Percentiles rank a stretch among this genome's conserved stretches.
These are phyloP conservation scores for Melanotaenia parkinsoni DNA, from an alignment of 2,797 vertebrate species.

Conservation along the genomic window DNA sequence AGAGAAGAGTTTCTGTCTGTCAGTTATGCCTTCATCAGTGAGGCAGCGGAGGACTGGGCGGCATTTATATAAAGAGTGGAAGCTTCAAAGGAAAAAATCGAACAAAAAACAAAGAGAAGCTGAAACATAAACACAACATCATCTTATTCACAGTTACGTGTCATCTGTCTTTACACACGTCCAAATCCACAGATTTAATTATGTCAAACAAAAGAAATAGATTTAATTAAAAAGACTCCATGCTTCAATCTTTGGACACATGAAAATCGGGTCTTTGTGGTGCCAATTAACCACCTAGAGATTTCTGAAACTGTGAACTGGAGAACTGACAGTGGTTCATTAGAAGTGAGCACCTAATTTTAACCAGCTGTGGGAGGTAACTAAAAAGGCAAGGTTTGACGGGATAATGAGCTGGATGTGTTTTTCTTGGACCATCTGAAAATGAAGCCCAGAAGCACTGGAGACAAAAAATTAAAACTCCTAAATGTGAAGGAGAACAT, in stretches of 20 bases:
- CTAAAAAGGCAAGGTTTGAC: slow-evolving; percentile 29
- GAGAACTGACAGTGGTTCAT: slow-evolving; percentile 34
- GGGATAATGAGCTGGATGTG: slow-evolving; percentile 45
- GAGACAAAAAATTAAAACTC: neutral
- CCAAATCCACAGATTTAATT: slow-evolving; percentile 21
- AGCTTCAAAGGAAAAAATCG: slow-evolving; percentile 46
- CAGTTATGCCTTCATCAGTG: slow-evolving; percentile 49
- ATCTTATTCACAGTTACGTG: slow-evolving; percentile 26
- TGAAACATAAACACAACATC: slow-evolving; percentile 6
- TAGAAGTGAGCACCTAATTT: slow-evolving; percentile 33
- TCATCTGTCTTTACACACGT: slow-evolving; percentile 14
- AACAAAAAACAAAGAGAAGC: slow-evolving; percentile 30
- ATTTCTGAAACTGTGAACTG: slow-evolving; percentile 4
- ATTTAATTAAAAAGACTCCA: neutral
- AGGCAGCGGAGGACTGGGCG: neutral
- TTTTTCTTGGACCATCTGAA: slow-evolving; percentile 9
- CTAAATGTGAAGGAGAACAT: neutral
- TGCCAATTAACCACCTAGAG: slow-evolving; percentile 47
- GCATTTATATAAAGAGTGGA: neutral
- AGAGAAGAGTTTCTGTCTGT: slow-evolving; percentile 39
- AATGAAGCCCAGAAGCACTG: neutral
- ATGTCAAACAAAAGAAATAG: slow-evolving; percentile 10
- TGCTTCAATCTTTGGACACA: slow-evolving; percentile 8
- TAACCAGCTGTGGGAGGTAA: slow-evolving; percentile 23
- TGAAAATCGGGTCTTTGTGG: slow-evolving; percentile 16